phyloP scores from a whole-genome alignment of 1,140 invertebrate species.

The Scylla paramamosain region DNA sequence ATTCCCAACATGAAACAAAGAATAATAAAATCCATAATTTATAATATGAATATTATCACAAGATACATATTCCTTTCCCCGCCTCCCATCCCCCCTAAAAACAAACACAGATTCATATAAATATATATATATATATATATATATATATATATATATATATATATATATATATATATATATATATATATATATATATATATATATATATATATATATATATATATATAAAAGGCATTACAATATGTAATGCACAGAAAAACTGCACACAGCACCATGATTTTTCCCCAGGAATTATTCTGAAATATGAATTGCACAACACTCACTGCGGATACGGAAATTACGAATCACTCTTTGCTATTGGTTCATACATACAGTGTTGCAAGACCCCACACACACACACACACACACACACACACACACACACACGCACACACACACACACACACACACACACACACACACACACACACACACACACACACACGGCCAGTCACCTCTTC shows the following conservation, averaged over 20 bases:
- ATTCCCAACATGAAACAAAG: too few relatives aligned
- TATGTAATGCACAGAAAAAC: neutral
- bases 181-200: too few relatives aligned
- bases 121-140: neutral
- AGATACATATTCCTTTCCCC: too few relatives aligned
- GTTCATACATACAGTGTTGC: neutral
- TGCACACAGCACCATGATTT: neutral
- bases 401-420: constrained; percentile 40
- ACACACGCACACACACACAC: constrained; percentile 28
- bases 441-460: constrained; percentile 31
- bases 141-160: constrained; percentile 1
- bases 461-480: constrained; percentile 36
- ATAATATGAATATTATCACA: too few relatives aligned
- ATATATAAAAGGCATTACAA: neutral
- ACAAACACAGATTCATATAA: too few relatives aligned
- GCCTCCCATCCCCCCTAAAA: too few relatives aligned
- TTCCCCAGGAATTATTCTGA: neutral
- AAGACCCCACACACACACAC: constrained; percentile 25
- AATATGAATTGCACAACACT: neutral
- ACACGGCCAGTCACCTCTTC: too few relatives aligned
- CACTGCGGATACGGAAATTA: too few relatives aligned
- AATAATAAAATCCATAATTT: too few relatives aligned
- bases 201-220: neutral
- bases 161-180: constrained; percentile 11
- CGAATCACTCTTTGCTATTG: neutral